Conservation (phyloP, 1,140 invertebrate species). For the Halyomorpha halys region DNA sequence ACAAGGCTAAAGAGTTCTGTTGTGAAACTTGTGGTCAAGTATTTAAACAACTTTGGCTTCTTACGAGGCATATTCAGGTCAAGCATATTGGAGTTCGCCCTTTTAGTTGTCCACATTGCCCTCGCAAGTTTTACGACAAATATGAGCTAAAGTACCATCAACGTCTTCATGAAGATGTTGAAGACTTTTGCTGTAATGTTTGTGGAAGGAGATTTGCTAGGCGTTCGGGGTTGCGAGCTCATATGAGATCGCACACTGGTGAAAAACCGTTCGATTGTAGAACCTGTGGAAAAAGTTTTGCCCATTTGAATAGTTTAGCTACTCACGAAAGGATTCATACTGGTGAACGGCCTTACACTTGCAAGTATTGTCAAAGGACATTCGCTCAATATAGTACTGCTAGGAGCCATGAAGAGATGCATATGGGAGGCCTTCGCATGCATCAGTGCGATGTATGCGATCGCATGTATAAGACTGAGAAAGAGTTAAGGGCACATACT, state of each 20-base stretch:
- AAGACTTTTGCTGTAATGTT: slow-evolving; percentile 19
- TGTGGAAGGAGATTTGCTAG: slow-evolving; percentile 15
- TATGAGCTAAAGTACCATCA: slow-evolving; percentile 16
- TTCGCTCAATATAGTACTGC: slow-evolving; percentile 39
- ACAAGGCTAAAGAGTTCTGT: slow-evolving; percentile 8
- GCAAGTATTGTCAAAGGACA: slow-evolving; percentile 15
- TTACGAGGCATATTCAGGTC: slow-evolving; percentile 12
- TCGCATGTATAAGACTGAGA: slow-evolving; percentile 25
- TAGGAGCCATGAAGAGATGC: slow-evolving; percentile 41
- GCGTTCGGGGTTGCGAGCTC: not conserved
- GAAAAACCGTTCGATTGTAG: slow-evolving; percentile 16
- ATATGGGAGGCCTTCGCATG: slow-evolving; percentile 32
- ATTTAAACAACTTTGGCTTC: slow-evolving; percentile 9
- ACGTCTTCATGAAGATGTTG: slow-evolving; percentile 5
- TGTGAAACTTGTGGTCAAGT: slow-evolving; percentile 14
- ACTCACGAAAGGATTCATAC: slow-evolving; percentile 20
- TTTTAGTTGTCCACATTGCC: slow-evolving; percentile 11
- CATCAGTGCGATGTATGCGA: slow-evolving; percentile 33
- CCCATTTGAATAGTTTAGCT: slow-evolving; percentile 2
- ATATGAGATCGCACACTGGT: slow-evolving; percentile 16
- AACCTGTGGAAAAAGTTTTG: slow-evolving; percentile 6
- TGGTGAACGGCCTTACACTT: slow-evolving; percentile 20
- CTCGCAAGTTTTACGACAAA: slow-evolving; percentile 14
- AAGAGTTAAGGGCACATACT: slow-evolving; percentile 36
- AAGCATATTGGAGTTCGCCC: slow-evolving; percentile 2